Conservation (phyloP, 2,797 vertebrate species). For the Gephyroberyx darwinii region DNA sequence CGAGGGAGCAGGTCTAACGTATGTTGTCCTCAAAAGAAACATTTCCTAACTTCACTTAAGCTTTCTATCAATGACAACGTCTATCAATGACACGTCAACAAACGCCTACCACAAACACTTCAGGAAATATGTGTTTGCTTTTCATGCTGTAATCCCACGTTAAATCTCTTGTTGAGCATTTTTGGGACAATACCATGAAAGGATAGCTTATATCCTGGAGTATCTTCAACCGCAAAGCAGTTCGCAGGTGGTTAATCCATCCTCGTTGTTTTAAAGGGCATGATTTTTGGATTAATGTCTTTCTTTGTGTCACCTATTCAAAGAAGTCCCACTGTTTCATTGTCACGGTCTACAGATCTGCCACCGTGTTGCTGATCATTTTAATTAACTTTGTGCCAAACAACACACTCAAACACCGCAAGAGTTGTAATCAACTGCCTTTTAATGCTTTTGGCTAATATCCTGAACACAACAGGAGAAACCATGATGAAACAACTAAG, state of each 20-base stretch:
- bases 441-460: slow-evolving; percentile 59
- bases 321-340: slow-evolving; percentile 66
- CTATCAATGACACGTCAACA: slow-evolving; percentile 15
- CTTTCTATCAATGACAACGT: not conserved
- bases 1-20: not conserved
- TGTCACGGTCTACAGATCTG: slow-evolving; percentile 27
- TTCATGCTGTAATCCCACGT: slow-evolving; percentile 46
- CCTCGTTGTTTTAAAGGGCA: slow-evolving; percentile 75
- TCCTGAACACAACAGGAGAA: slow-evolving; percentile 51
- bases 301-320: slow-evolving; percentile 39
- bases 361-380: slow-evolving; percentile 43
- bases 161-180: slow-evolving; percentile 50
- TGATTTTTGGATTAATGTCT: slow-evolving; percentile 64
- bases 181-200: slow-evolving; percentile 36
- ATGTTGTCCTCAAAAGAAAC: slow-evolving; percentile 4
- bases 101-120: slow-evolving; percentile 43
- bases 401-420: slow-evolving; percentile 72
- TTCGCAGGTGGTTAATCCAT: slow-evolving; percentile 56
- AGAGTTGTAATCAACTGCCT: slow-evolving; percentile 50
- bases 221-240: slow-evolving; percentile 29
- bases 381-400: slow-evolving; percentile 73
- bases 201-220: slow-evolving; percentile 23
- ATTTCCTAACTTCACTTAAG: slow-evolving; percentile 18
- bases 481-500: slow-evolving; percentile 30
- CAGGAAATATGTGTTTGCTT: slow-evolving; percentile 27